Conservation (phyloP, 2,888 invertebrate genomes). For the Drosophila vallismaia region DNA sequence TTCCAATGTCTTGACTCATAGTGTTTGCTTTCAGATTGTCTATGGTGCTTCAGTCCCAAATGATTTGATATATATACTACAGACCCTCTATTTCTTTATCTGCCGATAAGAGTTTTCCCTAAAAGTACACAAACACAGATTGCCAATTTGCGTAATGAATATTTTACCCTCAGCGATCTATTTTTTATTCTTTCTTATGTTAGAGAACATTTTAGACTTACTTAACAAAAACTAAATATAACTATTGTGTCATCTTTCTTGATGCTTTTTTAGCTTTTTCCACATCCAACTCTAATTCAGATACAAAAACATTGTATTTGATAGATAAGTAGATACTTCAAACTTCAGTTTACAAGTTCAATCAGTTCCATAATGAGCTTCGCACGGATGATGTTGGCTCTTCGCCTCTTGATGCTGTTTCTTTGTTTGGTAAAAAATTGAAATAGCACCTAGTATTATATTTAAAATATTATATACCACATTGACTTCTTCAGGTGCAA, state of each 20-base stretch:
- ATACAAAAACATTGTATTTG: background rate
- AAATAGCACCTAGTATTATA: background rate
- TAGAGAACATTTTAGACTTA: too few relatives aligned
- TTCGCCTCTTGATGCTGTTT: slow-evolving; percentile 18
- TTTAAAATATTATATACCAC: background rate
- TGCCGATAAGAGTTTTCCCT: slow-evolving; percentile 11
- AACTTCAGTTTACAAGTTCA: background rate
- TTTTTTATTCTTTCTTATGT: too few relatives aligned
- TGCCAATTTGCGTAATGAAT: slow-evolving; percentile 21
- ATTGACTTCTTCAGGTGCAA: background rate
- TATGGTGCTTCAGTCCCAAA: slow-evolving; percentile 1
- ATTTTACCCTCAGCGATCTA: background rate
- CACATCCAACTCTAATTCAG: background rate
- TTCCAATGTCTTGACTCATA: slow-evolving; percentile 22
- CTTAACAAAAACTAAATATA: too few relatives aligned
- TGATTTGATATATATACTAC: slow-evolving; percentile 14
- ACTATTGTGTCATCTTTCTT: background rate
- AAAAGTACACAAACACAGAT: slow-evolving; percentile 16
- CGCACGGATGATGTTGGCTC: background rate
- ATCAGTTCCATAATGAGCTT: slow-evolving; percentile 37
- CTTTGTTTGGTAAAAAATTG: slow-evolving; percentile 7
- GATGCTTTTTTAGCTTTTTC: background rate
- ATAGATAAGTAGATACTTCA: background rate
- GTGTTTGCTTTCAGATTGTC: background rate
- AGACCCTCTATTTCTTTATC: background rate